Evolutionary conservation across 2,113 vertebrate genomes (phyloP).

Genomic region (Nerophis ophidion): DNA sequence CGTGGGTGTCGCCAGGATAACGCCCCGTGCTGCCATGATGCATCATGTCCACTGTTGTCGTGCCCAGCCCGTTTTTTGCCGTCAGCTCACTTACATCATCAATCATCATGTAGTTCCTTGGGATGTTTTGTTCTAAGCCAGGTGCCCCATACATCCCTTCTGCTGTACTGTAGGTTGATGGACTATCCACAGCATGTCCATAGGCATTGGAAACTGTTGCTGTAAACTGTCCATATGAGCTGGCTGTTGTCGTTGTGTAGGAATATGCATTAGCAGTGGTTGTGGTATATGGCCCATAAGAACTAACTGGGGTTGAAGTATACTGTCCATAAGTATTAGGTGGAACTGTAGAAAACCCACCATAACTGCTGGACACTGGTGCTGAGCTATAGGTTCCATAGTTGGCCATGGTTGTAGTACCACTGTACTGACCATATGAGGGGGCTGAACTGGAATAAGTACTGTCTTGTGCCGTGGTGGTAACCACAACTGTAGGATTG

Average conservation of each 20-base stretch:
- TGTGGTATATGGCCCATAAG: slow-evolving; percentile 80
- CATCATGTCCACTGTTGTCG: slow-evolving; percentile 74
- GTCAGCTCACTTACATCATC: slow-evolving; percentile 96
- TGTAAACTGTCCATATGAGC: slow-evolving; percentile 72
- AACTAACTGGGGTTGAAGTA: slow-evolving; percentile 54
- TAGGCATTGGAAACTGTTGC: slow-evolving; percentile 74
- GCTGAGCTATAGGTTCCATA: slow-evolving; percentile 69
- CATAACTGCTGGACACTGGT: slow-evolving; percentile 65
- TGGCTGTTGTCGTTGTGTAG: slow-evolving; percentile 71
- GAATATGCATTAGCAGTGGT: slow-evolving; percentile 69
- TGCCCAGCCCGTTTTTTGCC: slow-evolving; percentile 83
- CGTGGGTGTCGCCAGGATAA: slow-evolving; percentile 60
- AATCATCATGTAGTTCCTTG: slow-evolving; percentile 96
- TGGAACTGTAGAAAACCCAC: slow-evolving; percentile 65
- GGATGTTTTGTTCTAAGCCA: slow-evolving; percentile 89
- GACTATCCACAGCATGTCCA: slow-evolving; percentile 77
- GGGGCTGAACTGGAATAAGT: slow-evolving; percentile 62
- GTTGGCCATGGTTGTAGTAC: slow-evolving; percentile 62
- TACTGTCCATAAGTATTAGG: slow-evolving; percentile 71
- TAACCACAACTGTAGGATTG: slow-evolving; percentile 75
- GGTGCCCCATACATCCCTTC: slow-evolving; percentile 85
- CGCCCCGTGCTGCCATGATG: slow-evolving; percentile 75
- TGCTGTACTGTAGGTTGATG: slow-evolving; percentile 75
- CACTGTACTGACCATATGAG: slow-evolving; percentile 68
- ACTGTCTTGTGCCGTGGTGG: slow-evolving; percentile 76